These are phyloP conservation scores for Alviniconcha marisindica DNA, from an alignment of 1,140 invertebrate genomes.

Conservation along the genomic window DNA sequence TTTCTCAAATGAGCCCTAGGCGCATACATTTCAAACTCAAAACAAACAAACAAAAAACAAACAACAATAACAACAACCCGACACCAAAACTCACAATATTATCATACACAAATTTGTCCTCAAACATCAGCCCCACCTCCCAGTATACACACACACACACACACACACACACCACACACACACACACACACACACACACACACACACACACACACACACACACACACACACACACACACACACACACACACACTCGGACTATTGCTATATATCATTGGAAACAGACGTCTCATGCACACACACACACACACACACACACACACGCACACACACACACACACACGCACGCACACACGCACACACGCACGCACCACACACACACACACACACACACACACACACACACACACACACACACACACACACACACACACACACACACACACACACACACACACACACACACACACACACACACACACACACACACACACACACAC, in stretches of 20 bases:
- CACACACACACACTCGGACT: constrained; percentile 2
- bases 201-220: constrained; percentile 8
- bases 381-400: too few relatives aligned
- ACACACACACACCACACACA: constrained; percentile 19
- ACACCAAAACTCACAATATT: too few relatives aligned
- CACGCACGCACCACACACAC: not conserved
- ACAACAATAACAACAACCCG: too few relatives aligned
- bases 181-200: not conserved
- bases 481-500: constrained; percentile 19
- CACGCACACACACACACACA: constrained; percentile 2
- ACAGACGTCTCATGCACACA: not conserved
- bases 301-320: constrained; percentile 8
- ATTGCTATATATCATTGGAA: too few relatives aligned
- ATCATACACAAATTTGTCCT: too few relatives aligned
- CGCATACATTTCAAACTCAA: too few relatives aligned
- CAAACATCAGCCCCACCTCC: too few relatives aligned
- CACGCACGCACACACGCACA: constrained; percentile 3
- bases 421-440: too few relatives aligned
- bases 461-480: not conserved
- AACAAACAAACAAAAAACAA: too few relatives aligned
- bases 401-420: too few relatives aligned
- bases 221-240: not conserved
- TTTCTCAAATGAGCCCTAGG: too few relatives aligned
- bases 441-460: too few relatives aligned
- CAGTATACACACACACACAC: not conserved